Percentiles rank a stretch among this genome's conserved stretches.
phyloP scores from a whole-genome alignment of 2,113 vertebrate genomes.

The Equus przewalskii region DNA sequence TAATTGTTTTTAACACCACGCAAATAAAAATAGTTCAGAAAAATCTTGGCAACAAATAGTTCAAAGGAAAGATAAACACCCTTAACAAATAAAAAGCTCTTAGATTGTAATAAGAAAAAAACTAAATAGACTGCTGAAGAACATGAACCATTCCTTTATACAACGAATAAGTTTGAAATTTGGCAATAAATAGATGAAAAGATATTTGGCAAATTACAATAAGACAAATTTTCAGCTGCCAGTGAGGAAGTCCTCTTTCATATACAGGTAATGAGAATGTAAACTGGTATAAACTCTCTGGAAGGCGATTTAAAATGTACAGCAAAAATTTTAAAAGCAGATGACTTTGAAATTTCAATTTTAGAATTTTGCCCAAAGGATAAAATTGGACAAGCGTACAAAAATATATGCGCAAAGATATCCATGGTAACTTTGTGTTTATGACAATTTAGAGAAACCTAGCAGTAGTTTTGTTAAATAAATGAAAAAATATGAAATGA shows the following conservation, averaged over 20 bases:
- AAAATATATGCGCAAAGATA: not conserved
- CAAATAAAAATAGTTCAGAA: not conserved
- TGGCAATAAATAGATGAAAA: constrained; percentile 42
- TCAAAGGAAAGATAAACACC: not conserved
- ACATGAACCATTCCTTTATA: not conserved
- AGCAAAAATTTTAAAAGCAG: constrained; percentile 20
- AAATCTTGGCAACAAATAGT: constrained; percentile 8
- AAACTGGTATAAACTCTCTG: not conserved
- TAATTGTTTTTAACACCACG: not conserved
- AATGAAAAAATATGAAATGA: not conserved
- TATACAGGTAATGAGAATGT: not conserved
- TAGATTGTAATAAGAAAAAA: constrained; percentile 19
- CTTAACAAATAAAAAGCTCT: constrained; percentile 30
- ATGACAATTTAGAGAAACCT: constrained; percentile 24
- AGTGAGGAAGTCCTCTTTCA: constrained; percentile 39
- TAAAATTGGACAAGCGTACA: not conserved
- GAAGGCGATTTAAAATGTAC: constrained; percentile 39
- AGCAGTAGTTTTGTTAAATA: not conserved
- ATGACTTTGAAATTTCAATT: constrained; percentile 59
- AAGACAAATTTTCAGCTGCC: constrained; percentile 39
- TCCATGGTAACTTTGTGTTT: not conserved
- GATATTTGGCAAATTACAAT: constrained; percentile 42
- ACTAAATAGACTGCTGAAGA: not conserved
- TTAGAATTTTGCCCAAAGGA: constrained; percentile 25
- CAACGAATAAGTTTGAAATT: constrained; percentile 49